Evolutionary conservation across 2,797 vertebrate species (phyloP).

Genomic region (Chelon labrosus): DNA sequence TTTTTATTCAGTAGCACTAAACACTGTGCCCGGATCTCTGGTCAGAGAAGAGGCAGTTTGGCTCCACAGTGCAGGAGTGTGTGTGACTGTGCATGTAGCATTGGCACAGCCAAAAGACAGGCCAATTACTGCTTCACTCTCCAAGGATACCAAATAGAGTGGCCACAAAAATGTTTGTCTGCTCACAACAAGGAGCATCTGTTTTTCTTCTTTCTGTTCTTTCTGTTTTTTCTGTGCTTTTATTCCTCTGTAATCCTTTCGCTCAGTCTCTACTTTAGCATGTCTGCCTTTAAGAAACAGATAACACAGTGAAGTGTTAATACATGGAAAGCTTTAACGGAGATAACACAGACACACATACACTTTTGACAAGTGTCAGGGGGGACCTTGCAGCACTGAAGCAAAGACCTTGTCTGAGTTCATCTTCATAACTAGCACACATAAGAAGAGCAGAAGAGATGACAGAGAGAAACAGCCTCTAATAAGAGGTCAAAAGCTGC

Average conservation of each 20-base stretch:
- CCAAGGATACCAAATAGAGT: conserved; percentile 77
- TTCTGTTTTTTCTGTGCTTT: conserved; percentile 35
- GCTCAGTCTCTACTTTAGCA: conserved; percentile 27
- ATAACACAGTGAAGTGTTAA: conserved; percentile 34
- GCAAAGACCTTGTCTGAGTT: conserved; percentile 35
- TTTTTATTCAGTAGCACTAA: conserved; percentile 72
- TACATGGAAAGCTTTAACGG: conserved; percentile 20
- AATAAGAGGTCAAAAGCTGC: conserved; percentile 62
- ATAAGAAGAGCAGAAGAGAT: conserved; percentile 29
- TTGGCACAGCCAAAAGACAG: conserved; percentile 49
- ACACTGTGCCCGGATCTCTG: conserved; percentile 60
- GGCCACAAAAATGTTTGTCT: conserved; percentile 76
- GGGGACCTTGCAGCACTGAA: conserved; percentile 9
- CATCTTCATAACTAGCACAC: conserved; percentile 48
- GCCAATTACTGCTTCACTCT: conserved; percentile 75
- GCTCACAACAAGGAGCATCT: conserved; percentile 70
- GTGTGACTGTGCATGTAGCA: conserved; percentile 59
- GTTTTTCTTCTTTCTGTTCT: conserved; percentile 46
- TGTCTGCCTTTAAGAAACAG: conserved; percentile 22
- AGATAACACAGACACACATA: conserved; percentile 30
- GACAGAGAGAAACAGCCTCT: conserved; percentile 39
- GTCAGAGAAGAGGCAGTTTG: conserved; percentile 52
- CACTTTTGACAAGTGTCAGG: conserved; percentile 32
- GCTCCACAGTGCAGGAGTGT: conserved; percentile 57
- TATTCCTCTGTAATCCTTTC: conserved; percentile 7